Percentiles rank a stretch among this genome's conserved stretches.
These are phyloP conservation scores for Takifugu flavidus DNA, from an alignment of 2,113 vertebrate species.

Conservation along the genomic window DNA sequence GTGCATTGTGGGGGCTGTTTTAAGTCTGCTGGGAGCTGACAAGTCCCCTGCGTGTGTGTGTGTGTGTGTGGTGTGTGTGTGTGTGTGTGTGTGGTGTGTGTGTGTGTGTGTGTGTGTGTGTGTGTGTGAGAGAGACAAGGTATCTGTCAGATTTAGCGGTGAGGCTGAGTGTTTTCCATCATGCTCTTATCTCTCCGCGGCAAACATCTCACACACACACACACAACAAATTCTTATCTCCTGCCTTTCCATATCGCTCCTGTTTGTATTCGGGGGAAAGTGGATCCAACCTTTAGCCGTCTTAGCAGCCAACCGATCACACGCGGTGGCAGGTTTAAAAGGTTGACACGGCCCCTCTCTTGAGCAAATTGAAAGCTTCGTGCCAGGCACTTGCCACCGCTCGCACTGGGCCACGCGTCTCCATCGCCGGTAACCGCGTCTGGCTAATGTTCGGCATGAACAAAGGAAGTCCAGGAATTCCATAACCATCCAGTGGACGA, in stretches of 20 bases:
- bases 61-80: conserved; percentile 12
- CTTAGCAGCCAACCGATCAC: conserved; percentile 39
- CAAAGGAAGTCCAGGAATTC: conserved; percentile 4
- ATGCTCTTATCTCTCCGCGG: conserved; percentile 49
- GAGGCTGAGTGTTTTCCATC: conserved; percentile 58
- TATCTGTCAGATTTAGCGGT: conserved; percentile 59
- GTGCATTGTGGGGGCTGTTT: conserved; percentile 35
- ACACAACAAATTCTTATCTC: conserved; percentile 38
- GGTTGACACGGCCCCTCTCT: conserved; percentile 22
- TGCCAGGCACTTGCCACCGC: conserved; percentile 10
- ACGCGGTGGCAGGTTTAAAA: conserved; percentile 27
- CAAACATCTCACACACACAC: conserved; percentile 28
- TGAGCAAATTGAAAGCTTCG: conserved; percentile 30
- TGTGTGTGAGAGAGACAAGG: conserved; percentile 35
- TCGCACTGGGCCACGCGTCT: conserved; percentile 1
- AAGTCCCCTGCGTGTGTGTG: conserved; percentile 20
- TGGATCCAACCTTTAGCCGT: conserved; percentile 44
- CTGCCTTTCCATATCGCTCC: conserved; percentile 37
- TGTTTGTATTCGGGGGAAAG: conserved; percentile 36
- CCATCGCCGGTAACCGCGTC: conserved; percentile 7
- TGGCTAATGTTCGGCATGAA: conserved; percentile 40
- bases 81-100: conserved; percentile 6
- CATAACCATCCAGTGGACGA: too few relatives aligned
- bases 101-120: conserved; percentile 5
- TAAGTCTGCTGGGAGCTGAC: conserved; percentile 40